Base-by-base conservation (phyloP, 2,797 vertebrate genomes). In the Hybognathus amarus region DNA sequence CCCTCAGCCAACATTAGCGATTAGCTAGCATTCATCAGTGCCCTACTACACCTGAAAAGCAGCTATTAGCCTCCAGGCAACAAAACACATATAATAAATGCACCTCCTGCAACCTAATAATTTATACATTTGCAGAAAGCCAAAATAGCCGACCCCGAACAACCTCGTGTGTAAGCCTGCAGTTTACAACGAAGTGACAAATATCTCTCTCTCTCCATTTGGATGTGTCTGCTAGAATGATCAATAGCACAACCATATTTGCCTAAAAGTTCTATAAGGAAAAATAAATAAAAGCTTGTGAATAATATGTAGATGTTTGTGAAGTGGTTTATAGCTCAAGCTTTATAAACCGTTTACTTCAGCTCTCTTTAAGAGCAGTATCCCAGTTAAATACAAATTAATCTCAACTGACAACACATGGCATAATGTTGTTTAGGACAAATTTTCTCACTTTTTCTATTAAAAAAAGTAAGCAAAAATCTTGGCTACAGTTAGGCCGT, bases 21-120 rank as follows among this genome's bases (percentile, higher is more conserved):
- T 92, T 92, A 92, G 88, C 71, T 52, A 64, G 88, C 78, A 87
- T 86, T 74, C 83, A 89, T 91, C 91, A 79, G 85, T 88, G 87
- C 86, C 75, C 76, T 83, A 59, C 83, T 61, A 74, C n/a, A 69
- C 87, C 30, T 77, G 87, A 83, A 90, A 87, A 85, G 82, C 85
- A 77, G 54, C 30, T 87, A 80, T 88, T 75, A 9, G 77, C 86
- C 90, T 66, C 87, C 84, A 82, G 86, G 88, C 78, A 88, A n/a
- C 69, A 61, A 87, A 89, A 74, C 86, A 89, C 86, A 54, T 76
- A 79, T 90, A 88, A 91, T 85, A 83, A 86, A 91, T 82, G 63
- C 78, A 89, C 78, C 38, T 79, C 54, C 56, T 84, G 47, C 59
- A 54, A 68, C 22, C 22, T 74, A 83, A 87, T 92, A 92, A 90